Percentiles rank a stretch among this genome's conserved stretches.
Conservation (phyloP, 2,113 vertebrate genomes). For the Neomonachus schauinslandi region DNA sequence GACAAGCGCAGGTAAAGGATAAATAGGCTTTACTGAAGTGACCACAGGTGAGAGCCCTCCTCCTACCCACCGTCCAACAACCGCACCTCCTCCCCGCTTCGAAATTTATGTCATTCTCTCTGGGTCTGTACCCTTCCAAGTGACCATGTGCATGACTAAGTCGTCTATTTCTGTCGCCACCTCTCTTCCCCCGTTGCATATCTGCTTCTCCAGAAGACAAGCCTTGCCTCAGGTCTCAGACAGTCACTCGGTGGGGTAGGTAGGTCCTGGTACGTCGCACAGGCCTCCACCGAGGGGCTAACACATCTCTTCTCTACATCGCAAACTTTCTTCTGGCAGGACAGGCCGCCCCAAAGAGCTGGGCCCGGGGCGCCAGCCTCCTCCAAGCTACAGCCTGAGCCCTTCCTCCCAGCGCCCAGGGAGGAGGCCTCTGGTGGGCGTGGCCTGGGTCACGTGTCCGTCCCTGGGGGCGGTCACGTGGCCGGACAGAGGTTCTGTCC, state of each 20-base stretch:
- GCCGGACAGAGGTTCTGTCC: background rate
- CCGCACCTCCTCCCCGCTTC: fast-evolving
- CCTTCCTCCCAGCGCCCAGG: too few relatives aligned
- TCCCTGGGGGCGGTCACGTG: fast-evolving
- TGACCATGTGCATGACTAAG: background rate
- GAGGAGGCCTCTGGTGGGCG: background rate
- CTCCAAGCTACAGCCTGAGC: background rate
- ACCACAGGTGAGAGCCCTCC: background rate
- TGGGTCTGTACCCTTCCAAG: background rate
- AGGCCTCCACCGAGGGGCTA: background rate
- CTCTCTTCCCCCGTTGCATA: fast-evolving
- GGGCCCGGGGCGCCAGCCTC: too few relatives aligned
- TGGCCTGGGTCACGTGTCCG: background rate
- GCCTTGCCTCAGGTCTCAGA: background rate
- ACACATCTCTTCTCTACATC: background rate
- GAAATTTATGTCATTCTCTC: background rate
- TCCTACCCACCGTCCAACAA: too few relatives aligned
- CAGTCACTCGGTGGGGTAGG: background rate
- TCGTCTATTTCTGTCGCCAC: background rate
- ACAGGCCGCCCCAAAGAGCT: too few relatives aligned
- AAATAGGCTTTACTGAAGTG: background rate
- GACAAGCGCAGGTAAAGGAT: background rate
- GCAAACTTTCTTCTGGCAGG: background rate
- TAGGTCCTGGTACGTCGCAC: background rate
- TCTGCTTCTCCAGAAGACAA: background rate